Base-by-base conservation (phyloP, 2,113 vertebrate species). In the Forbesichthys papilliferus region DNA sequence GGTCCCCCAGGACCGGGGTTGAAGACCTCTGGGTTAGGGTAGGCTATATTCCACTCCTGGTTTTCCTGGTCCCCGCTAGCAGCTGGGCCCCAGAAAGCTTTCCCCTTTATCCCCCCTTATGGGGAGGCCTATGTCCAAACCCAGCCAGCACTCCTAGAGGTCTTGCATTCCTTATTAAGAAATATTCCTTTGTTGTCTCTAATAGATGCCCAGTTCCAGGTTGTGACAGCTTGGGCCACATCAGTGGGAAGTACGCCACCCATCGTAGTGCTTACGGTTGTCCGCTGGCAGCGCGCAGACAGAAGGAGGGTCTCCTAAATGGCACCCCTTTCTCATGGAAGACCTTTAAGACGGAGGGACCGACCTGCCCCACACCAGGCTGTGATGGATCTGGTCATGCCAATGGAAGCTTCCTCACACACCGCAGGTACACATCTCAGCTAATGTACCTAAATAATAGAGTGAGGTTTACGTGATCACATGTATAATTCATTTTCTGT, bases 231-330 rank as follows among this genome's bases (percentile, higher is more conserved):
- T 93, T 98, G 1, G 98, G 98, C 49, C 97, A 99, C 90, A 98
- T 99, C 90, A 99, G 97, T 0, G 97, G 98, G 69, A 99, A 99
- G 83, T 99, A 99, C 0, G 96, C 97, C 52, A 99, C 98, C 0
- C 98, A 99, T 87, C 96, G 98, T 60, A 98, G 97, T 7, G 98
- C 97, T 0, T 99, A 98, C 0, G 97, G 97, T 18, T 99, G 98
- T 36, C 98, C 98, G 0, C 90, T 99, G 54, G 98, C 96, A 0
- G 96, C 98, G 5, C 96, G 97, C 18, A 89, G 96, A 66, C 98
- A 99, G 91, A 98, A 98, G 81, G 98, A 99, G 73, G 95, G 96
- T 0, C 93, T 96, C 0, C 92, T 98, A 52, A 98, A 98, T 0
- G 96, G 98, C 62, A 94, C 96, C 0, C 93, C 96, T 0, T 98